These are phyloP conservation scores for Capromys pilorides DNA, from an alignment of 2,797 vertebrate species.

Conservation along the genomic window DNA sequence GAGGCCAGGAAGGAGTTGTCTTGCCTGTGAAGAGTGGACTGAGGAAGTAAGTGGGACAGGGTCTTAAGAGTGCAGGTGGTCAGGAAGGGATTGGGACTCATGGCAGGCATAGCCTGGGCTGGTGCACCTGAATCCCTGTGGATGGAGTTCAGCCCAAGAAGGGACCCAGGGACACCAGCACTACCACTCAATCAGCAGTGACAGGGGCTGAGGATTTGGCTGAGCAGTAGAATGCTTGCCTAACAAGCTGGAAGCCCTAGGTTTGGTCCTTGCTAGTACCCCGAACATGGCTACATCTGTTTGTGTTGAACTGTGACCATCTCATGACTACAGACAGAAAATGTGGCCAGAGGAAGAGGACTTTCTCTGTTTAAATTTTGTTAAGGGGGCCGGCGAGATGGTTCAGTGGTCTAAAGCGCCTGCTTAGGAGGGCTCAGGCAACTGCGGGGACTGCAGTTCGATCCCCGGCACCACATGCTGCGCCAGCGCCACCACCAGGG, in stretches of 20 bases:
- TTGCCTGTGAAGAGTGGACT: no score
- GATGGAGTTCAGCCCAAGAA: not conserved
- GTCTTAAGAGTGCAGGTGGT: not conserved
- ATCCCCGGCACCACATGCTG: no score
- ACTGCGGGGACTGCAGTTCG: no score
- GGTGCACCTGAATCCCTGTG: accelerated
- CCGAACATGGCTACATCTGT: not conserved
- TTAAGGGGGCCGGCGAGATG: no score
- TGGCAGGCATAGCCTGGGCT: not conserved
- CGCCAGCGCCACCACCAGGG: no score
- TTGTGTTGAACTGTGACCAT: not conserved
- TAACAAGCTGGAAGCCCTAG: no score
- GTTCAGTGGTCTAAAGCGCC: no score
- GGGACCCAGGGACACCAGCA: not conserved
- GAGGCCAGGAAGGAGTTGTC: not conserved
- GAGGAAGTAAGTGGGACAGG: not conserved
- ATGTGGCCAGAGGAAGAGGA: not conserved
- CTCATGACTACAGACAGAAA: not conserved
- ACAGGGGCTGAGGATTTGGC: no score
- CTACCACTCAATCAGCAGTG: not conserved
- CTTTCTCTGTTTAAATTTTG: not conserved
- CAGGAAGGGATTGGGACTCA: accelerated
- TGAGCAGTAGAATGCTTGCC: no score
- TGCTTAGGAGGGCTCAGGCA: no score
- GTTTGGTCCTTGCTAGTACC: not conserved